Base-by-base conservation (phyloP, 1,140 invertebrate genomes). In the Pinna nobilis region DNA sequence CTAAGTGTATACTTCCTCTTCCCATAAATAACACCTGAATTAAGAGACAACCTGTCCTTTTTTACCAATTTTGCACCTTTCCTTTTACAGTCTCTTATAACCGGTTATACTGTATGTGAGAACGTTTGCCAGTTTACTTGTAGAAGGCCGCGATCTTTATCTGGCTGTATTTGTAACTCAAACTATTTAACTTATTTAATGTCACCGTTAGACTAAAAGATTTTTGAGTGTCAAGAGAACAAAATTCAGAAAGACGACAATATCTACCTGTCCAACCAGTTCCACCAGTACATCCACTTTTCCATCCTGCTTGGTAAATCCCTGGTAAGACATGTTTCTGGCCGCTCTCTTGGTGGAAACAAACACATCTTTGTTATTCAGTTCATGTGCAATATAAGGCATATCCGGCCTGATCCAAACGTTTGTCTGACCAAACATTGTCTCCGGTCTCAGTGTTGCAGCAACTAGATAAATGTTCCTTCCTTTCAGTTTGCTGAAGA, bases 341-440 rank as follows among this genome's bases (percentile, higher is more conserved):
- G 97, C 97, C 0, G 98, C 92, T 81, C 98, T 91, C 67, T 90
- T 87, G 0, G 97, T 98, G 76, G 94, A 96, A 57, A 99, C 92
- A 86, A 95, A 98, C 25, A 99, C 91, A 69, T 95, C 95, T n/a
- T 88, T 81, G 53, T 81, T 82, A 33, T 77, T 80, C 5, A 93
- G 92, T 82, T 93, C 91, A 89, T 96, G 95, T 18, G 94, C 96
- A 80, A 98, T 93, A 84, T 99, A 99, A 73, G 93, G 93, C 79
- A 99, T 97, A 82, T 98, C 96, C 3, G 98, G 98, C 84, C 94
- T 94, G 1, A 99, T 86, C 97, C 98, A 99, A 87, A 98, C 99
- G 87, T 99, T 99, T 0, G 98, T 99, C 91, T 99, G 98, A 2
- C 98, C 98, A 88, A 99, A 99, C 98, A 99, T 99, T 1, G 98